phyloP scores from a whole-genome alignment of 2,797 vertebrate genomes.

The Rhinella marina region DNA sequence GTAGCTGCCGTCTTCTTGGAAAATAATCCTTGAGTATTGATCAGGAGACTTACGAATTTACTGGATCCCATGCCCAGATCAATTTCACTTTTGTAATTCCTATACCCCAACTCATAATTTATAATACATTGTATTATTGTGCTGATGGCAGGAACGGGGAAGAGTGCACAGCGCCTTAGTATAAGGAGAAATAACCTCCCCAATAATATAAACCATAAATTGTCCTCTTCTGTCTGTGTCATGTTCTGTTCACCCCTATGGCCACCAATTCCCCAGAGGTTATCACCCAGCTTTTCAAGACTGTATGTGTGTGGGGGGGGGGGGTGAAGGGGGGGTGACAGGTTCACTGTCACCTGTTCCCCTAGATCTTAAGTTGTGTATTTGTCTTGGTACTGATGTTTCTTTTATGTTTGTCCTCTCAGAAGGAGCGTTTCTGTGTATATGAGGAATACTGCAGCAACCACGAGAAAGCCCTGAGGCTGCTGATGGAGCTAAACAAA shows the following conservation, averaged over 20 bases:
- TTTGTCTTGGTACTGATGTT: not conserved
- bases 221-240: no score
- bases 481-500: slow-evolving; percentile 97
- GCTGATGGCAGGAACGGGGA: no score
- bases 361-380: not conserved
- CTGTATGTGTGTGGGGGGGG: not conserved
- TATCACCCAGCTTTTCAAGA: not conserved
- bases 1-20: not conserved
- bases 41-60: not conserved
- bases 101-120: not conserved
- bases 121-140: not conserved
- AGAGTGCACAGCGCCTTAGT: not conserved
- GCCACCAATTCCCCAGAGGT: no score
- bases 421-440: slow-evolving; percentile 93
- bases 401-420: slow-evolving; percentile 67
- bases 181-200: no score
- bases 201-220: no score
- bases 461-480: slow-evolving; percentile 95
- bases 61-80: not conserved
- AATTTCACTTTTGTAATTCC: not conserved
- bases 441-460: slow-evolving; percentile 98
- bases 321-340: no score
- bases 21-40: not conserved
- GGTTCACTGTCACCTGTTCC: not conserved
- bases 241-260: no score